Evolutionary conservation across 2,113 vertebrate species (phyloP).

Genomic region (Cyanoramphus novaezelandiae): DNA sequence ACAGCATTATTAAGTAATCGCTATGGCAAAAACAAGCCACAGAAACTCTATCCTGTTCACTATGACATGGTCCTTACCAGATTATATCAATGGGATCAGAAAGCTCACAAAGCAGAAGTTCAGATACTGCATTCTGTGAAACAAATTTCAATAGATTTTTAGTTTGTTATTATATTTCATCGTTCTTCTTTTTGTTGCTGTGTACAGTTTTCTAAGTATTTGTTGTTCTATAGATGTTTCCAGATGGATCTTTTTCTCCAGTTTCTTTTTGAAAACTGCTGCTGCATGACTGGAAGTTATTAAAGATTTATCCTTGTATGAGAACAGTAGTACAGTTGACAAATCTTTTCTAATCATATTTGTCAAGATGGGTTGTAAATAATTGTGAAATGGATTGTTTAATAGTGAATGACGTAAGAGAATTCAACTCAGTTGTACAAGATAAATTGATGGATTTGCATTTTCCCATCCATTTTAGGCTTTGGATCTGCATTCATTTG

Average conservation of each 20-base stretch:
- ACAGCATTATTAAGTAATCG: not conserved
- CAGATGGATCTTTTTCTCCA: not conserved
- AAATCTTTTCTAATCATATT: constrained; percentile 30
- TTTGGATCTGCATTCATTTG: not conserved
- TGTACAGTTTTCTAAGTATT: not conserved
- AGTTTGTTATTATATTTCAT: not conserved
- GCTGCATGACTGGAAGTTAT: not conserved
- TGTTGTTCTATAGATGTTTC: not conserved
- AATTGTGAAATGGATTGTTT: constrained; percentile 5
- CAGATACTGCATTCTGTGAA: not conserved
- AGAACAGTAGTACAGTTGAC: not conserved
- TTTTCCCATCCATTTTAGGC: not conserved
- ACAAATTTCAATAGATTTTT: not conserved
- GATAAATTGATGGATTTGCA: not conserved
- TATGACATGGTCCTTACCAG: not conserved
- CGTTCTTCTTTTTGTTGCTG: not conserved
- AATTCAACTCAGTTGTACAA: not conserved
- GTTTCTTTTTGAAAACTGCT: not conserved
- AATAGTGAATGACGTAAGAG: not conserved
- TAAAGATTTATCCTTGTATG: constrained; percentile 4
- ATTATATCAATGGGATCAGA: not conserved
- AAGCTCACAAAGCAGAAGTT: not conserved
- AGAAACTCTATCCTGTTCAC: not conserved
- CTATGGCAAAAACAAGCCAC: not conserved
- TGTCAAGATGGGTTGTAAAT: constrained; percentile 7